Conservation (phyloP, 2,888 invertebrate genomes). For the Eupithecia exiguata region DNA sequence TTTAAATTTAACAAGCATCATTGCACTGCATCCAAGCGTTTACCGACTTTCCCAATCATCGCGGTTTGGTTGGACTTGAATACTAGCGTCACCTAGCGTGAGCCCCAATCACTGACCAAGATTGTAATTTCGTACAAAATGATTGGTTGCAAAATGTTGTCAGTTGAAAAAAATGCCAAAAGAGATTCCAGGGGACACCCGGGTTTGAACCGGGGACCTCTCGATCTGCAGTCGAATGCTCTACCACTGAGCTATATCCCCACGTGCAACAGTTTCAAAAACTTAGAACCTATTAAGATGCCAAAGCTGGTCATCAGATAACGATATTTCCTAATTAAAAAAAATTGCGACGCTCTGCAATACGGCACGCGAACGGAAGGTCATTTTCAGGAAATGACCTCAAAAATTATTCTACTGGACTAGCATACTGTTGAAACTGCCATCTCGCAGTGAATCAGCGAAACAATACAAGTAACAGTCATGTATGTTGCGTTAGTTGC, state of each 20-base stretch:
- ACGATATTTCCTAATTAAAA: background rate
- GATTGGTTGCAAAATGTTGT: no score
- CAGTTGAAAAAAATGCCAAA: background rate
- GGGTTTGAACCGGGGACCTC: constrained; percentile 79
- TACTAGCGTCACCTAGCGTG: no score
- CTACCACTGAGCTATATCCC: constrained; percentile 79
- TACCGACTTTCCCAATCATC: no score
- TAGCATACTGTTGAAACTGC: background rate
- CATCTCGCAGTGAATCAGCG: background rate
- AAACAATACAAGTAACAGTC: background rate
- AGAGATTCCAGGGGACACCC: constrained; percentile 66
- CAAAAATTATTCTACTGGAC: background rate
- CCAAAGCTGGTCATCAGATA: background rate
- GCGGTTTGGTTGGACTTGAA: no score
- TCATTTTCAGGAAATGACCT: background rate
- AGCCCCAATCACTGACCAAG: no score
- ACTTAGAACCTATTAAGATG: background rate
- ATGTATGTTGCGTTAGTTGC: background rate
- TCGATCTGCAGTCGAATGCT: constrained; percentile 79
- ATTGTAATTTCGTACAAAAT: no score
- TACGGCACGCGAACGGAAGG: background rate
- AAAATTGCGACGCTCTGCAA: background rate
- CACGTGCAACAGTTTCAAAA: constrained; percentile 27
- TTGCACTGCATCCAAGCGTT: no score
- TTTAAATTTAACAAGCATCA: no score